phyloP scores from a whole-genome alignment of 2,113 vertebrate genomes.

The Alethe diademata region DNA sequence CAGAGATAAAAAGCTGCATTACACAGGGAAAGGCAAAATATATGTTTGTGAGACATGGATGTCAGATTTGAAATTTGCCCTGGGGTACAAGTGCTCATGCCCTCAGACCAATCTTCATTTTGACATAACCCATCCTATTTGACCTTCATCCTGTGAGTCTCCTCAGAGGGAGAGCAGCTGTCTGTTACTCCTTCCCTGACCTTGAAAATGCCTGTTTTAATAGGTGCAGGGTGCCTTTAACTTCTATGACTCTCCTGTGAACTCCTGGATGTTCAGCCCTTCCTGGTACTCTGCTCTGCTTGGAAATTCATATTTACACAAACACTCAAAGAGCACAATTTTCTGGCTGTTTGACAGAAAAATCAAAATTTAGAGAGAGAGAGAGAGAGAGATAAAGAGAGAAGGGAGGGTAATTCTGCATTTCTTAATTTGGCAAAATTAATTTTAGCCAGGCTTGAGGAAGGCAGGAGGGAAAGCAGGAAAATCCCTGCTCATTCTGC shows the following conservation, averaged over 20 bases:
- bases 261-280: not conserved
- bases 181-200: constrained; percentile 46
- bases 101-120: not conserved
- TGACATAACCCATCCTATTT: not conserved
- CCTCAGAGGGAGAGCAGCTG: not conserved
- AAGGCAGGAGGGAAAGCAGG: not conserved
- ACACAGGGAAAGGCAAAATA: not conserved
- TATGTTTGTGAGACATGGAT: not conserved
- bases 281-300: not conserved
- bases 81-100: not conserved
- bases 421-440: not conserved
- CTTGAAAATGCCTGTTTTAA: constrained; percentile 45
- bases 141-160: constrained; percentile 42
- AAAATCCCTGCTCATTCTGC: not conserved
- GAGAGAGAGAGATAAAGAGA: not conserved
- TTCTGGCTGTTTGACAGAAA: not conserved
- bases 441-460: not conserved
- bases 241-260: not conserved
- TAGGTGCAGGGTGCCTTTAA: not conserved
- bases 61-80: not conserved
- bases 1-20: not conserved
- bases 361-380: not conserved
- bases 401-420: not conserved
- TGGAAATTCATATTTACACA: not conserved
- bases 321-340: not conserved